Conservation (phyloP, 2,797 vertebrate species). For the Tauraco hartlaubi region DNA sequence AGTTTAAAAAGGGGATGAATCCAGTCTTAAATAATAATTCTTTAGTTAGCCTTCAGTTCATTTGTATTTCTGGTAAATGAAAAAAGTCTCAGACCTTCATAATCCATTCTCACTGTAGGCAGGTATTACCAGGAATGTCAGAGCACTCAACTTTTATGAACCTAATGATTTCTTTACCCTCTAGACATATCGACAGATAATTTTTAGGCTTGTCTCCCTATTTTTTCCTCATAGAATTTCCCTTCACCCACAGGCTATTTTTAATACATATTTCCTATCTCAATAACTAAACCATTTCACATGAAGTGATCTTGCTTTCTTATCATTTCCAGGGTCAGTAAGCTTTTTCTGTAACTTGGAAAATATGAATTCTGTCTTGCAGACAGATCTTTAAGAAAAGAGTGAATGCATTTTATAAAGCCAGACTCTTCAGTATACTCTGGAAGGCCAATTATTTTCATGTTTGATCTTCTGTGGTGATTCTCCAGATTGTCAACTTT, state of each 20-base stretch:
- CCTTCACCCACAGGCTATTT: background rate
- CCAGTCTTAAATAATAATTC: background rate
- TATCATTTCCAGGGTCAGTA: background rate
- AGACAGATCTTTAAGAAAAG: constrained; percentile 27
- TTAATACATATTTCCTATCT: background rate
- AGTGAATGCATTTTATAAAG: constrained; percentile 16
- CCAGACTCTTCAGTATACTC: background rate
- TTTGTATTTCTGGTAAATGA: background rate
- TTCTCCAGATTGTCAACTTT: constrained; percentile 16
- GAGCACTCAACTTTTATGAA: background rate
- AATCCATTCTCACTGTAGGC: background rate
- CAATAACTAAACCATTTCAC: background rate
- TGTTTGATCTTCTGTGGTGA: constrained; percentile 2
- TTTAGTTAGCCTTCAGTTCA: background rate
- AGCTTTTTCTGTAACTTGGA: background rate
- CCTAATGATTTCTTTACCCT: background rate
- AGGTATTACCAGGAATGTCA: background rate
- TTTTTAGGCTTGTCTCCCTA: background rate
- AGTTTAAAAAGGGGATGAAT: background rate
- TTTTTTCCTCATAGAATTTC: background rate
- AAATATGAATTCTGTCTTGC: background rate
- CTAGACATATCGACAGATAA: background rate
- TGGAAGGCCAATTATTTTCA: constrained; percentile 43
- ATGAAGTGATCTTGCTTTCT: background rate
- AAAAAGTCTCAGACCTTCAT: background rate